phyloP scores from a whole-genome alignment of 2,888 invertebrate species.

The Omphaloscelis lunosa region DNA sequence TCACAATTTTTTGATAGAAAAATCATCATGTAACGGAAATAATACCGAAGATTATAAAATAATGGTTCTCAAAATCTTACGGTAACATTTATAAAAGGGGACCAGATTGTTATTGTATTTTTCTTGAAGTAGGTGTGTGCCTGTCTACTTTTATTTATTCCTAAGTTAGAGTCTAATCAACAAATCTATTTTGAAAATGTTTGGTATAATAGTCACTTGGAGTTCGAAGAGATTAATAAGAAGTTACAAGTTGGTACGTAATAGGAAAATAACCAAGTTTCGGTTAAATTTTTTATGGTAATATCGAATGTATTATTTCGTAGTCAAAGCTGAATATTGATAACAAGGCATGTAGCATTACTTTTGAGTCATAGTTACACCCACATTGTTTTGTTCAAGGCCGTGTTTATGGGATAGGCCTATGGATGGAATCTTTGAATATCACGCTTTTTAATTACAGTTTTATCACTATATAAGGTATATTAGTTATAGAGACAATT shows the following conservation, averaged over 20 bases:
- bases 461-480: not conserved
- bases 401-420: constrained; percentile 26
- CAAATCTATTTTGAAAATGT: not conserved
- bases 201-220: too few relatives aligned
- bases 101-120: not conserved
- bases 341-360: constrained; percentile 10
- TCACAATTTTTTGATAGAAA: too few relatives aligned
- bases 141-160: not conserved
- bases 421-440: constrained; percentile 15
- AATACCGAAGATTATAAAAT: too few relatives aligned
- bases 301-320: not conserved
- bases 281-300: not conserved
- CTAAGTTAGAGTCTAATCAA: too few relatives aligned
- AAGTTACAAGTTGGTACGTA: too few relatives aligned
- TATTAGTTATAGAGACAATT: not conserved
- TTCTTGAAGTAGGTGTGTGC: not conserved
- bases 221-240: too few relatives aligned
- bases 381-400: constrained; percentile 45
- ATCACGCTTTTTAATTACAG: not conserved
- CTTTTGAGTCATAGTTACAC: constrained; percentile 54
- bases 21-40: too few relatives aligned
- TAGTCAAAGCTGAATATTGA: constrained; percentile 15
- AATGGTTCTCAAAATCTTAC: too few relatives aligned
- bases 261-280: not conserved
- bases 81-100: too few relatives aligned